A percentile compares a stretch with the other conserved stretches of the same genome.
Conservation (phyloP, 1,140 invertebrate genomes). For the Aphelinus atriplicis region DNA sequence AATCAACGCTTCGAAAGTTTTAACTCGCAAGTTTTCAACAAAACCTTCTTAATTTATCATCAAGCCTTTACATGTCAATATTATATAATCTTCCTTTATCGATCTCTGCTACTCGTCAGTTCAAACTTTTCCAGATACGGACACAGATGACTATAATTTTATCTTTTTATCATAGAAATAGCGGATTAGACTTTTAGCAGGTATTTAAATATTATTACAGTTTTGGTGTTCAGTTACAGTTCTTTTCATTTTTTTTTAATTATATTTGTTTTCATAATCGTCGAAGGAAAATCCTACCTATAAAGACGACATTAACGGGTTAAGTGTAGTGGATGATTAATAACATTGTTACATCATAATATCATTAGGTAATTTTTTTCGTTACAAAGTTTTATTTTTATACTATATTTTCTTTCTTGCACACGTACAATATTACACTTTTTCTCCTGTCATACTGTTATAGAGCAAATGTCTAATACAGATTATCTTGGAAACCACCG, state of each 20-base stretch:
- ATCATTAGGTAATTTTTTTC: constrained; percentile 37
- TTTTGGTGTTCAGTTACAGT: constrained; percentile 67
- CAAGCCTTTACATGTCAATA: too few species aligned
- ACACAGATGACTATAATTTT: constrained; percentile 22
- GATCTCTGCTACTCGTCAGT: background rate
- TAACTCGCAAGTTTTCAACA: constrained; percentile 8
- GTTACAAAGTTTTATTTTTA: background rate
- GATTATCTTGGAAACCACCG: too few species aligned
- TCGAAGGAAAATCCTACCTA: constrained; percentile 45
- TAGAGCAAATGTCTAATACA: too few species aligned
- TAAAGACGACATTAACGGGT: constrained; percentile 48
- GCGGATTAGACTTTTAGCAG: constrained; percentile 41
- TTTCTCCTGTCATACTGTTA: background rate
- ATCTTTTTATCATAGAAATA: constrained; percentile 42
- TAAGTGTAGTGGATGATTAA: constrained; percentile 46
- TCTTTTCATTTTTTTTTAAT: constrained; percentile 48
- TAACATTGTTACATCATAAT: constrained; percentile 42
- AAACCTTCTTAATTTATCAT: constrained; percentile 1
- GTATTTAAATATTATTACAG: constrained; percentile 51
- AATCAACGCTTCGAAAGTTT: constrained; percentile 25
- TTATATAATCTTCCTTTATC: too few species aligned
- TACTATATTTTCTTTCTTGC: background rate
- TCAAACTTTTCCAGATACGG: constrained; percentile 16
- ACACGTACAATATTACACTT: background rate
- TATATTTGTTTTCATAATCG: constrained; percentile 20